Base-by-base conservation (phyloP, 1,140 invertebrate genomes). In the Ganaspis sp. region DNA sequence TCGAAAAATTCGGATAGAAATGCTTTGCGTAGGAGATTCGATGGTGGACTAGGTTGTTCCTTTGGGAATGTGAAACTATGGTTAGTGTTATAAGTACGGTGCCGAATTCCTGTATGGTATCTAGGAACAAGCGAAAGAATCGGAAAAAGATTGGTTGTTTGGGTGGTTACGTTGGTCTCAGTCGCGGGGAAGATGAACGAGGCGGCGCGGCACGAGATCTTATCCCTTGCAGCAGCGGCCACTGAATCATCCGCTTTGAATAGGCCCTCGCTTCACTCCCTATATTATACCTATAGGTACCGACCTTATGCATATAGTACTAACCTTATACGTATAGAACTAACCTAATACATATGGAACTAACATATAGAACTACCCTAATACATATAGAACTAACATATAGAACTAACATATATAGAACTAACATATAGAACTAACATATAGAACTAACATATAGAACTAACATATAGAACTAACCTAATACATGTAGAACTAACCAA, bases 231-330 rank as follows among this genome's bases (percentile, higher is more conserved):
- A 83, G 84, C 88, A 85, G 84, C 86, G 85, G 84, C 84, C 87
- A 87, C 88, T 90, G 90, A 90, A 91, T 91, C 90, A 91, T 90
- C 85, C 86, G 85, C 88, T 90, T 90, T 91, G 90, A 91, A 91
- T 91, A 90, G 89, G 84, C 74, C 79, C 82, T 83, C 70, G 83
- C 82, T 81, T 86, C 83, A 84, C 86, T 88, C 84, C 84, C 88
- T 86, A 88, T 88, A 89, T 88, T 89, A 88, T 87, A 86, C 77
- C 83, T 83, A 87, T 88, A 85, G 86, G 82, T 77, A 82, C 81
- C 45, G 17, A 69, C 49, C 40, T 23, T 17, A 29, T 69, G n/a
- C n/a, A n/a, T n/a, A n/a, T n/a, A n/a, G n/a, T n/a, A n/a, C n/a
- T n/a, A n/a, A n/a, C n/a, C n/a, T n/a, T n/a, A n/a, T n/a, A n/a